These are phyloP conservation scores for Agriopis marginaria DNA, from an alignment of 2,888 invertebrate species.

Conservation along the genomic window DNA sequence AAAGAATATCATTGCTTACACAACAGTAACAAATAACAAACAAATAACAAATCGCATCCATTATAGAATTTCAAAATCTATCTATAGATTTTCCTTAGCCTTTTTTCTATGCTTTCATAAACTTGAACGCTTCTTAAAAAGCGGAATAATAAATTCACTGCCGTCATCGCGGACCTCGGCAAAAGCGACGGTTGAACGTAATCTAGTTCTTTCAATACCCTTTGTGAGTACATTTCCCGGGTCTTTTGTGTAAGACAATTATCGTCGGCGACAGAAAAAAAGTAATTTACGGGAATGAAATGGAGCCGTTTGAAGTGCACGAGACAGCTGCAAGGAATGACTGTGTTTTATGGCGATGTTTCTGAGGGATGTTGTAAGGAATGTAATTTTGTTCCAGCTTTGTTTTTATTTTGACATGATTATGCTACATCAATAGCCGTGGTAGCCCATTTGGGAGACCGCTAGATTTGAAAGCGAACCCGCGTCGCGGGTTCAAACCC, in stretches of 20 bases:
- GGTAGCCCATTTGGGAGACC: no score
- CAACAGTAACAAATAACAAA: no score
- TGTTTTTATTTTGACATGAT: not conserved
- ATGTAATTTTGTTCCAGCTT: slow-evolving; percentile 22
- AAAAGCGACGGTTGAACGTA: slow-evolving; percentile 60
- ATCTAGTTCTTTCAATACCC: slow-evolving; percentile 80
- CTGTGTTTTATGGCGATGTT: slow-evolving; percentile 28
- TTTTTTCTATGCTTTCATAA: not conserved
- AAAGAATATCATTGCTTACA: no score
- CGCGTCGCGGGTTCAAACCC: no score
- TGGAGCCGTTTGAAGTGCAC: slow-evolving; percentile 51
- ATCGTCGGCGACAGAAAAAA: slow-evolving; percentile 73
- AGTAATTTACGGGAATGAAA: slow-evolving; percentile 69
- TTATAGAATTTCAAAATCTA: no score
- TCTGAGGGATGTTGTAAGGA: slow-evolving; percentile 22
- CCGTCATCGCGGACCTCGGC: slow-evolving; percentile 22
- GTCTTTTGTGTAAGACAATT: slow-evolving; percentile 80
- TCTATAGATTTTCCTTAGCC: not conserved
- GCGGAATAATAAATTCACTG: slow-evolving; percentile 29
- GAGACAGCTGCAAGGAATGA: slow-evolving; percentile 41
- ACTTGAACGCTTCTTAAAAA: not conserved
- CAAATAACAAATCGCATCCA: no score
- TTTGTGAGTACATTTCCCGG: slow-evolving; percentile 74
- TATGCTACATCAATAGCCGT: no score
- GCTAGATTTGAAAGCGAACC: no score